Evolutionary conservation across 2,113 vertebrate genomes (phyloP), one percentile per base, ranked within the genome.

Genomic region (Trematocara zebra): DNA sequence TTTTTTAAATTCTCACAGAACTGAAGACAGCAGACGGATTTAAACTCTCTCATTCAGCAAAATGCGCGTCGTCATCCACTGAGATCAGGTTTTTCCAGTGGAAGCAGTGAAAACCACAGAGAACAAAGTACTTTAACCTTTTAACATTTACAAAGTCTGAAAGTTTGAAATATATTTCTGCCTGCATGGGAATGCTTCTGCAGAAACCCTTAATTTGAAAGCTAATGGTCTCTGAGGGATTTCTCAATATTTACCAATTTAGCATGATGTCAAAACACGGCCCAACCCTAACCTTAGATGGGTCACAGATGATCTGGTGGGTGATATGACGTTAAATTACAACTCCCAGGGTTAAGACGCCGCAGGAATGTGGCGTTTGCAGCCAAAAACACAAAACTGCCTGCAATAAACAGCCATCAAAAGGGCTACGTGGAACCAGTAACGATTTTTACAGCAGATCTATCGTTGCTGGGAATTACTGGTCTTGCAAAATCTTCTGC

Each of bases 41-140:
- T 74, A 74, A 74, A 72, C 42, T 28, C 57, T 35, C 31, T 37
- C 59, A 64, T 7, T 64, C 3, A 37, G 59, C 1, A 64, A 37
- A 64, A n/a, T 64, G 59, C 0, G 1, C 12, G 1, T 49, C 0
- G 4, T 76, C 20, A 31, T 31, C 40, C 23, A 49, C 42, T 4
- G 23, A 76, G 69, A 49, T 31, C 8, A 15, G 20, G 0, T 74
- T 74, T 47, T 74, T 74, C 26, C 23, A 47, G 14, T 49, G 40
- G 40, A 18, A 11, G 9, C 26, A 31, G 42, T 31, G 44, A 49
- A 76, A 51, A 76, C 26, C 44, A 51, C 15, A 7, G 26, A 76
- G 6, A n/a, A 76, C 14, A 76, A 49, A 76, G 42, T 31, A 76
- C 69, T 28, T 49, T 31, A 76, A 76, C 72, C 15, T 76, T 28